Conservation (phyloP, 2,888 invertebrate genomes). For the Xestia xanthographa region DNA sequence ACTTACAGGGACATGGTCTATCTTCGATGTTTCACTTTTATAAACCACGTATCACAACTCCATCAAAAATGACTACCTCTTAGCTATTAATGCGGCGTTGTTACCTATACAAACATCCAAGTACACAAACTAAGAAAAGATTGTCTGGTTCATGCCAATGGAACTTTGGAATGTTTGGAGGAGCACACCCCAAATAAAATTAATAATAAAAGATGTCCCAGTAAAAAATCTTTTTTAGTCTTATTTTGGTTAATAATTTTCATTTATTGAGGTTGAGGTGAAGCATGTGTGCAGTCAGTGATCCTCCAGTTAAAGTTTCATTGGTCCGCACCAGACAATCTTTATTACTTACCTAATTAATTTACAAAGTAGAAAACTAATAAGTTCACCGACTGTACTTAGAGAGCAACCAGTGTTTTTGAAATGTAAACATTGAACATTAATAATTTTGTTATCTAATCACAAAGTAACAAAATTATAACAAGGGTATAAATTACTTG, state of each 20-base stretch:
- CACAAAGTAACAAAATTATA: not conserved
- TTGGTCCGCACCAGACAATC: not conserved
- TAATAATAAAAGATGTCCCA: not conserved
- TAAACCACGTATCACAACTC: too few relatives aligned
- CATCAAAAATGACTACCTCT: too few relatives aligned
- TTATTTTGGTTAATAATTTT: not conserved
- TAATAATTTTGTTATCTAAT: not conserved
- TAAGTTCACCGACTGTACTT: not conserved
- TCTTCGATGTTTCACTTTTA: too few relatives aligned
- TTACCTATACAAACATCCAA: too few relatives aligned
- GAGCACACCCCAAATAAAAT: not conserved
- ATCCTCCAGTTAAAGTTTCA: not conserved
- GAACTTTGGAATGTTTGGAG: not conserved
- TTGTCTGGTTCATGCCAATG: not conserved
- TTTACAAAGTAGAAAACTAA: not conserved
- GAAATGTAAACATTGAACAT: not conserved
- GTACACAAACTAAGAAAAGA: not conserved
- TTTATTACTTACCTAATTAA: not conserved
- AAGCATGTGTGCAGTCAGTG: not conserved
- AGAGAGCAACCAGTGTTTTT: not conserved
- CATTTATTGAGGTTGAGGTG: not conserved
- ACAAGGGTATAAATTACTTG: constrained; percentile 8
- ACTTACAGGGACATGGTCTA: too few relatives aligned
- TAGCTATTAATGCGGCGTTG: too few relatives aligned
- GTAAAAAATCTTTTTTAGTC: not conserved